Conservation (phyloP, 2,113 vertebrate genomes). For the Carlito syrichta region DNA sequence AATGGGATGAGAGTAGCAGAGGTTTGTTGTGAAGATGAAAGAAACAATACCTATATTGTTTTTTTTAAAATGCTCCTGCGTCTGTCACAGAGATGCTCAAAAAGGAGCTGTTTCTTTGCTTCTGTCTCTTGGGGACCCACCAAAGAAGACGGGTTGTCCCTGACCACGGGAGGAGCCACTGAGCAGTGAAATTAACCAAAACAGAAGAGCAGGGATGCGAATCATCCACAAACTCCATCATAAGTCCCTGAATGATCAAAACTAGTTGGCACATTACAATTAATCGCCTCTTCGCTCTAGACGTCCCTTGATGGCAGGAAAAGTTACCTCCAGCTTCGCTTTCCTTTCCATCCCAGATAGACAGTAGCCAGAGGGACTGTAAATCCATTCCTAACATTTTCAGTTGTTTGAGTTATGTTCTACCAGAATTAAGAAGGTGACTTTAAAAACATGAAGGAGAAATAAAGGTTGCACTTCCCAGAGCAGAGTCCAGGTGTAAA, state of each 20-base stretch:
- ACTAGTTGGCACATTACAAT: slow-evolving; percentile 68
- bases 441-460: slow-evolving; percentile 75
- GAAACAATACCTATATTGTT: neutral
- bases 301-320: slow-evolving; percentile 72
- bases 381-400: slow-evolving; percentile 72
- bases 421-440: slow-evolving; percentile 67
- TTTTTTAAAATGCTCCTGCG: neutral
- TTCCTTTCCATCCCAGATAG: slow-evolving; percentile 58
- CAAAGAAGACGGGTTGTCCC: neutral
- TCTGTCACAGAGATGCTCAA: slow-evolving; percentile 15
- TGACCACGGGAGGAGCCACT: neutral
- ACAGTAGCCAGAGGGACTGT: slow-evolving; percentile 70
- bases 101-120: neutral
- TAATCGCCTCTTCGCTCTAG: slow-evolving; percentile 64
- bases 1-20: neutral
- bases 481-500: slow-evolving; percentile 68
- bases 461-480: slow-evolving; percentile 62
- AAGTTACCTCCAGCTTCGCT: slow-evolving; percentile 62
- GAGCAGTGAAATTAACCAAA: neutral
- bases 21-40: neutral
- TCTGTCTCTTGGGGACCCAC: neutral
- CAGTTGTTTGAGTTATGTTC: slow-evolving; percentile 69
- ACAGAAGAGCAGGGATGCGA: neutral
- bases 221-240: neutral
- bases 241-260: slow-evolving; percentile 70